Evolutionary conservation across 1,140 invertebrate genomes (phyloP).

Genomic region (Colletes gigas): DNA sequence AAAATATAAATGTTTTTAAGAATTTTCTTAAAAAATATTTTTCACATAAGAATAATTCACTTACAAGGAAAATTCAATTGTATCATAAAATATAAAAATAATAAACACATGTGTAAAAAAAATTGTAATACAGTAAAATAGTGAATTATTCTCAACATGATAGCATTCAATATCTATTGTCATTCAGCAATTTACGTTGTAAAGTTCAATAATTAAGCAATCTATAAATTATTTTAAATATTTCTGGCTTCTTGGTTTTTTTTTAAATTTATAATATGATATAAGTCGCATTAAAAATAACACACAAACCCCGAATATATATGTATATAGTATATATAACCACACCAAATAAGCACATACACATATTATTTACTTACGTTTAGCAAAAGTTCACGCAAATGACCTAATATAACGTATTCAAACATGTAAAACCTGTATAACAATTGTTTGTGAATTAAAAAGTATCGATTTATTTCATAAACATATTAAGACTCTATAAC

Average conservation of each 20-base stretch:
- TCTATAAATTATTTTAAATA: background rate
- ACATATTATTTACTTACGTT: conserved; percentile 31
- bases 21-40: background rate
- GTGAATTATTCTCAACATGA: conserved; percentile 9
- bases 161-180: background rate
- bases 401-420: background rate
- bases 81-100: background rate
- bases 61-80: background rate
- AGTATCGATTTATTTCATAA: background rate
- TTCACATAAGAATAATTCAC: conserved; percentile 24
- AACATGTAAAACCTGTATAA: background rate
- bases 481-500: conserved; percentile 2
- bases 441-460: background rate
- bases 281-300: conserved; percentile 9
- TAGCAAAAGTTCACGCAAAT: conserved; percentile 8
- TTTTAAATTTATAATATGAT: background rate
- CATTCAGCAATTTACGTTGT: background rate
- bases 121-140: background rate
- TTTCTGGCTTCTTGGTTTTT: background rate
- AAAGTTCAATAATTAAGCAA: conserved; percentile 1
- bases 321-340: background rate
- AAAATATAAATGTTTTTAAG: background rate
- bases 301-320: conserved; percentile 4
- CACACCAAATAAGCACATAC: conserved; percentile 37
- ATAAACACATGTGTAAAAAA: too few species aligned